Base-by-base conservation (phyloP, 2,113 vertebrate species). In the Numida meleagris region DNA sequence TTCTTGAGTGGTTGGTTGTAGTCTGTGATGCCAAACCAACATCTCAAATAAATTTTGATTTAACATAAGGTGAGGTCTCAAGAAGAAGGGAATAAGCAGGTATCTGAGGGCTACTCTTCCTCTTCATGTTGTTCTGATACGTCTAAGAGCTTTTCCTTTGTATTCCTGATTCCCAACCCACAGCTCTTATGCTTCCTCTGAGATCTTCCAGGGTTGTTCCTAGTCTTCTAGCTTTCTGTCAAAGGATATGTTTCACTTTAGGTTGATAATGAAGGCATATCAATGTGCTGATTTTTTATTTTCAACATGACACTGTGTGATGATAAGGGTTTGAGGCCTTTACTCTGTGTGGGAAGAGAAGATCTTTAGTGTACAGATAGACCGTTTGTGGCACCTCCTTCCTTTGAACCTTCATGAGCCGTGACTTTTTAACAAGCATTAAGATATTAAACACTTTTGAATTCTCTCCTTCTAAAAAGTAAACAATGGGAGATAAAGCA, bases 401-500 rank as follows among this genome's bases (percentile, higher is more conserved):
- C 34, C 34, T 58, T 42, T 81, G 68, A 65, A 36, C 50, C 43
- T 66, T 81, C 43, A 48, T 21, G 33, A 61, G 42, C 50, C 18
- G 5, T 24, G 57, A 88, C 67, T 94, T 62, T 42, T 72, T 81
- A 55, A 71, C 8, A 1, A 21, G 55, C 72, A 93, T 88, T 78
- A 84, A 92, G 93, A 95, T 90, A 78, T 58, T 95, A 57, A 82
- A 65, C 38, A 36, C 33, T 72, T 79, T 59, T 9, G 14, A 20
- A 71, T 80, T 18, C 4, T 74, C 25, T 77, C 43, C 79, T 89
- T 95, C 67, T 82, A 57, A 31, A 83, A 93, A 88, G 82, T 83
- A 96, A 96, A 96, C 90, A 96, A 92, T 93, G 57, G 76, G 38
- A 67, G 90, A 71, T 71, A 65, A 89, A 94, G 53, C 23, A 36